Conservation (phyloP, 2,797 vertebrate genomes). For the Dicrostonyx torquatus region DNA sequence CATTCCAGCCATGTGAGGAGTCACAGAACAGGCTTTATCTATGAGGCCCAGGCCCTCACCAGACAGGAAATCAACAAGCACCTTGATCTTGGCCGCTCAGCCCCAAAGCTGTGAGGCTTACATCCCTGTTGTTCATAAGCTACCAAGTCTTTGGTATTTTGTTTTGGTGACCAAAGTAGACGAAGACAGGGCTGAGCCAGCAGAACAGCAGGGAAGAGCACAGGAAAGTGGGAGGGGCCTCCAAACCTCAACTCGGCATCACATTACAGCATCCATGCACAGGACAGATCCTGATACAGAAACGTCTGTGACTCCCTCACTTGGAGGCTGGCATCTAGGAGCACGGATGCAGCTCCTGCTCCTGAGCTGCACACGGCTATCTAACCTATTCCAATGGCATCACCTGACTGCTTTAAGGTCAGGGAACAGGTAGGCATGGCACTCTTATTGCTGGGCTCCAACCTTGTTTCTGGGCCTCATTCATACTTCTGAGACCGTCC, state of each 20-base stretch:
- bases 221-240: rapidly evolving
- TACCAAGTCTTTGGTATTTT: neutral
- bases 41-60: neutral
- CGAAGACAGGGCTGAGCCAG: neutral
- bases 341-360: rapidly evolving
- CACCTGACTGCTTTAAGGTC: neutral
- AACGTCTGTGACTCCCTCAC: rapidly evolving
- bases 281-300: neutral
- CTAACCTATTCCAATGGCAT: rapidly evolving
- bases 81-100: neutral
- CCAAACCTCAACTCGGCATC: neutral
- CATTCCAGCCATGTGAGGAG: neutral
- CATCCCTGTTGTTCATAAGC: neutral
- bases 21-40: neutral
- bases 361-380: rapidly evolving
- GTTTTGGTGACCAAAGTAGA: neutral
- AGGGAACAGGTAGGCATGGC: too few species aligned
- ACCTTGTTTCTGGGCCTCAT: neutral
- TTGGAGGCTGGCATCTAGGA: neutral
- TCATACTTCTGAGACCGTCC: rapidly evolving
- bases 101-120: neutral
- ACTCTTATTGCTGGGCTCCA: rapidly evolving
- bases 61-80: neutral
- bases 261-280: rapidly evolving
- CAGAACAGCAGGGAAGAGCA: too few species aligned